Conservation (phyloP, 2,113 vertebrate species). For the Pseudonaja textilis region DNA sequence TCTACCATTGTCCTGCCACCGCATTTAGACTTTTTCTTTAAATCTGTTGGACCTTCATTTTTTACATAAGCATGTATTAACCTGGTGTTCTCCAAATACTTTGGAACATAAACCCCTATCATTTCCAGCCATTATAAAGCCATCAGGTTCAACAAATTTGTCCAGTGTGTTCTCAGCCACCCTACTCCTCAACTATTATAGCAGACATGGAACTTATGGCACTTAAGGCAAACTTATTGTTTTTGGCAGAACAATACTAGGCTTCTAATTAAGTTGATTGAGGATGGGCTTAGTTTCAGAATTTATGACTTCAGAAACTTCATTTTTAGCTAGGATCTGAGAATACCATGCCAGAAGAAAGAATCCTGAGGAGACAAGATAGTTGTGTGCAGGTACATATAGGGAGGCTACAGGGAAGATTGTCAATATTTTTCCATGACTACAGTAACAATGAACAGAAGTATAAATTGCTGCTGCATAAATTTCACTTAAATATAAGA, state of each 20-base stretch:
- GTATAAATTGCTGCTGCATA: background rate
- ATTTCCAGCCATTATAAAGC: background rate
- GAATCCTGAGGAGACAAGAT: background rate
- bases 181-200: background rate
- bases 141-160: background rate
- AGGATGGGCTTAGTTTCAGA: background rate
- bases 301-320: background rate
- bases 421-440: background rate
- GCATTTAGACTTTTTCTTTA: background rate
- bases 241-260: background rate
- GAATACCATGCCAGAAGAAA: background rate
- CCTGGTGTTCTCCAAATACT: background rate
- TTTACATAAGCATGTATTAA: background rate
- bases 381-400: background rate
- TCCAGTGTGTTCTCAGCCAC: background rate
- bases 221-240: too few species aligned
- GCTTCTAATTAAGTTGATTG: background rate
- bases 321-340: background rate
- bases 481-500: background rate
- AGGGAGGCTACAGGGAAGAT: background rate
- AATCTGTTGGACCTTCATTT: background rate
- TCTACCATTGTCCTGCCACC: background rate
- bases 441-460: background rate
- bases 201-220: background rate
- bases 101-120: background rate